Conservation (phyloP, 2,797 vertebrate species). For the Steatocranus sp. region DNA sequence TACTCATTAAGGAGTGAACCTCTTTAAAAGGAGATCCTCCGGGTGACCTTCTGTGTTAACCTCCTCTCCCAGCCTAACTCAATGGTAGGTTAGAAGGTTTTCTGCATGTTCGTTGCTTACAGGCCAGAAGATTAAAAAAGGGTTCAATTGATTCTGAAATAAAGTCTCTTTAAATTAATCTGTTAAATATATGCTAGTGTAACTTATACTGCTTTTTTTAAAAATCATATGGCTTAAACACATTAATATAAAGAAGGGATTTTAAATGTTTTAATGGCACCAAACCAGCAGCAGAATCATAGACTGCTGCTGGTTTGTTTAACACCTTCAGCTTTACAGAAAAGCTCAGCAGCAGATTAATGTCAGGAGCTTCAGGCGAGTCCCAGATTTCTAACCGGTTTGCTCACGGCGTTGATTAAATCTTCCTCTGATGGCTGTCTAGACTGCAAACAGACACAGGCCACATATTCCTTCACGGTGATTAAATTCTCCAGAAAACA, state of each 20-base stretch:
- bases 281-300: too few relatives aligned
- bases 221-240: fast-evolving
- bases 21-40: neutral
- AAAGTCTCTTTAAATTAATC: neutral
- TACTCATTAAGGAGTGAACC: neutral
- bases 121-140: neutral
- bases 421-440: neutral
- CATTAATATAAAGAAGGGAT: neutral
- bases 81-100: fast-evolving
- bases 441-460: neutral
- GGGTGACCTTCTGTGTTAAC: fast-evolving
- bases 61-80: neutral
- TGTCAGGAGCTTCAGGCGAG: neutral
- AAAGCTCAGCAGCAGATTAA: neutral
- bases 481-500: neutral
- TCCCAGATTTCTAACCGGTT: neutral
- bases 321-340: neutral
- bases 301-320: neutral
- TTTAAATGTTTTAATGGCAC: neutral
- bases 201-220: neutral
- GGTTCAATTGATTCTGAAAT: neutral
- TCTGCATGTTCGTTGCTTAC: neutral
- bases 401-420: neutral
- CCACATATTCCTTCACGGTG: neutral
- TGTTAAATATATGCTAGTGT: neutral